Percentiles rank a stretch among this genome's conserved stretches.
These are phyloP conservation scores for Odontomachus brunneus DNA, from an alignment of 1,140 invertebrate species.

Conservation along the genomic window DNA sequence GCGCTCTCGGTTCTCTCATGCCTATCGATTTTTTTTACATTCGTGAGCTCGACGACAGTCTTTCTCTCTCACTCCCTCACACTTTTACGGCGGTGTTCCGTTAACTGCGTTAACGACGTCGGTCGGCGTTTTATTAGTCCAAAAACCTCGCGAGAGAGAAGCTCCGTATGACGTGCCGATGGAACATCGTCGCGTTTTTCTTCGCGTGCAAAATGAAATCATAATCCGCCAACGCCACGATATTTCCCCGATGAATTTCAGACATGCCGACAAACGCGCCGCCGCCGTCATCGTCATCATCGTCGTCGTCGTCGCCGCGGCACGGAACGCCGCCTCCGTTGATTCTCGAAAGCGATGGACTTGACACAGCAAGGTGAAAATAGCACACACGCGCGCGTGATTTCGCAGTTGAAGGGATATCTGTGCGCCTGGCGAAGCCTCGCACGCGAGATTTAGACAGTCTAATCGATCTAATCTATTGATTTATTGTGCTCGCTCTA, in stretches of 20 bases:
- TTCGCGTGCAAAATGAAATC: conserved; percentile 10
- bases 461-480: conserved; percentile 42
- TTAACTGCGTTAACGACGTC: too few species aligned
- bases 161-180: neutral
- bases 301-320: too few species aligned
- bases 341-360: too few species aligned
- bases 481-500: conserved; percentile 36
- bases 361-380: conserved; percentile 32
- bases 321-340: too few species aligned
- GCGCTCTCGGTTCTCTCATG: conserved; percentile 25
- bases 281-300: too few species aligned
- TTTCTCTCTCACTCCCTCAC: neutral
- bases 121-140: too few species aligned
- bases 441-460: conserved; percentile 8
- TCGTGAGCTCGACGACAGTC: conserved; percentile 32
- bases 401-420: conserved; percentile 69
- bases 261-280: too few species aligned
- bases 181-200: conserved; percentile 43
- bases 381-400: conserved; percentile 42
- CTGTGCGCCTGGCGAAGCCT: conserved; percentile 61
- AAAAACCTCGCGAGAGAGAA: too few species aligned
- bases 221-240: too few species aligned
- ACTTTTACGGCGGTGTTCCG: too few species aligned
- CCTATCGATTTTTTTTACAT: conserved; percentile 54
- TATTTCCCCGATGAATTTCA: too few species aligned